Evolutionary conservation across 2,888 invertebrate species (phyloP).

Genomic region (Molorchus minor): DNA sequence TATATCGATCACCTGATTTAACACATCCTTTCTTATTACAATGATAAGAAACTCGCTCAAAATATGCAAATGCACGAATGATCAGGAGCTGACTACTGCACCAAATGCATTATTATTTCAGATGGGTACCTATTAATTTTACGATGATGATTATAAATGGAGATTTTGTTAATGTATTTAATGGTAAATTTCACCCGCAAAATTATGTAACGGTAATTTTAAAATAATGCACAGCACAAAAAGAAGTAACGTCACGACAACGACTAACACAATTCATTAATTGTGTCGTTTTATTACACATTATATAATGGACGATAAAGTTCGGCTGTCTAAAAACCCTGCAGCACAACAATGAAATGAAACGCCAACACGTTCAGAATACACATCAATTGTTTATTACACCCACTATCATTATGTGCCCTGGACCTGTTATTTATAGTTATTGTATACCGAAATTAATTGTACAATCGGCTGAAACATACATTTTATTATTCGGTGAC

Average conservation of each 20-base stretch:
- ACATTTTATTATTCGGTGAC: slow-evolving; percentile 10
- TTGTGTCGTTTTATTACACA: not conserved
- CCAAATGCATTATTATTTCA: no score
- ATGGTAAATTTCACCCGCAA: not conserved
- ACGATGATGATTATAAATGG: no score
- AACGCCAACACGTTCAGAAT: slow-evolving; percentile 19
- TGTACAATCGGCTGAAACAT: slow-evolving; percentile 6
- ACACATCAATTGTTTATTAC: slow-evolving; percentile 15
- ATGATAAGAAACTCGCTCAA: no score
- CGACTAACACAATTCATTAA: slow-evolving; percentile 13
- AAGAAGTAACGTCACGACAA: not conserved
- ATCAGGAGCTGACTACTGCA: no score
- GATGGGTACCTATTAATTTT: no score
- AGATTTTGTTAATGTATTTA: no score
- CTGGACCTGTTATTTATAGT: slow-evolving; percentile 20
- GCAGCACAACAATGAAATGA: slow-evolving; percentile 16
- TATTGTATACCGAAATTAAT: slow-evolving; percentile 25
- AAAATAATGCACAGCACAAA: no score
- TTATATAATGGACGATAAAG: slow-evolving; percentile 12
- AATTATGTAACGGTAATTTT: slow-evolving; percentile 4
- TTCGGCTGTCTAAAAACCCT: slow-evolving; percentile 10
- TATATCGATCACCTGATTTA: no score
- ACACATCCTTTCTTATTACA: no score
- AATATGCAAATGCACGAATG: no score
- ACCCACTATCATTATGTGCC: not conserved